Conservation (phyloP, 2,888 invertebrate species). For the Agrochola litura region DNA sequence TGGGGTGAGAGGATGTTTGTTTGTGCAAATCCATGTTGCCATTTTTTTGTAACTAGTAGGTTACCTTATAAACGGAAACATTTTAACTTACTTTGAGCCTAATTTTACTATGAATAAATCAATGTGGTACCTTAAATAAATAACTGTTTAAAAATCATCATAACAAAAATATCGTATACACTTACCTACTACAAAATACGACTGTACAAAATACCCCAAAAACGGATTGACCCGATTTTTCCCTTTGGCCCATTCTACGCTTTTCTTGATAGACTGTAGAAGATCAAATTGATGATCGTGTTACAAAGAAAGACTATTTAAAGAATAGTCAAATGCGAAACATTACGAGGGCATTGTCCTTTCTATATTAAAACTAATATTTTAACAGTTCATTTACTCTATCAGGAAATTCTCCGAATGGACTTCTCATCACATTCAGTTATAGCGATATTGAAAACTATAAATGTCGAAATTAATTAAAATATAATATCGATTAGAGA, state of each 20-base stretch:
- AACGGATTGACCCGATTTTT: neutral
- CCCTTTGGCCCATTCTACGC: neutral
- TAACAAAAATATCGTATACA: neutral
- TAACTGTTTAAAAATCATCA: neutral
- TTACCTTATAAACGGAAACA: too few species aligned
- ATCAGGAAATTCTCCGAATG: neutral
- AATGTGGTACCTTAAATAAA: neutral
- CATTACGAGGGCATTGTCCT: neutral
- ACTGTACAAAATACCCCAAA: neutral
- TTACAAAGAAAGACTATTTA: constrained; percentile 25
- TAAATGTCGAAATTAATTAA: constrained; percentile 15
- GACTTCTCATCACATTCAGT: neutral
- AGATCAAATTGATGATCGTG: neutral
- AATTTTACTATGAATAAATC: neutral
- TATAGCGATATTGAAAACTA: neutral
- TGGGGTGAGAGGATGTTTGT: too few species aligned
- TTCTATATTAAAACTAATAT: neutral
- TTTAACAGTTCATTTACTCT: neutral
- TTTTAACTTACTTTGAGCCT: neutral
- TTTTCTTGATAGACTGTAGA: neutral
- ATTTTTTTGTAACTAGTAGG: too few species aligned
- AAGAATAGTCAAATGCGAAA: constrained; percentile 23
- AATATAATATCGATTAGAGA: neutral
- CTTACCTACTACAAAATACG: neutral
- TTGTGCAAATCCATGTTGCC: too few species aligned